Percentiles rank a stretch among this genome's conserved stretches.
Conservation (phyloP, 1,140 invertebrate genomes). For the Homarus americanus region DNA sequence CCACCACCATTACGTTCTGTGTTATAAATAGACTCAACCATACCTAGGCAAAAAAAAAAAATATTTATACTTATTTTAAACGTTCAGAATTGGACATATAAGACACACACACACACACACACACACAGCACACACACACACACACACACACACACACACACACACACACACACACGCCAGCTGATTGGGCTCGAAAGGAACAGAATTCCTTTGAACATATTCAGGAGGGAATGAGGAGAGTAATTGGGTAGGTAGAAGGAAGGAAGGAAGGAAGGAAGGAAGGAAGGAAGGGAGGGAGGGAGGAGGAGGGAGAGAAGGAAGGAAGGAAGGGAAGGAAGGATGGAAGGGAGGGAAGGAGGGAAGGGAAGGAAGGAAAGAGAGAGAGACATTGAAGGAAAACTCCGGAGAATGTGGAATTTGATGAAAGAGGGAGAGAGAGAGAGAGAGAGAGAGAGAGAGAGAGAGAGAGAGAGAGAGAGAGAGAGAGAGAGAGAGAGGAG, state of each 20-base stretch:
- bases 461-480: background rate
- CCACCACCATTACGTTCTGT: too few relatives aligned
- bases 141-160: background rate
- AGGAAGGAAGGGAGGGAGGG: background rate
- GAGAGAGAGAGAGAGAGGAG: background rate
- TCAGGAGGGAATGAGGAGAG: too few relatives aligned
- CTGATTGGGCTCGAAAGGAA: too few relatives aligned
- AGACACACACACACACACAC: constrained; percentile 12
- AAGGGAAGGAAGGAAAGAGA: background rate
- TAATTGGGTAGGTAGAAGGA: too few relatives aligned
- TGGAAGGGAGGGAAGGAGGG: background rate
- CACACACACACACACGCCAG: background rate
- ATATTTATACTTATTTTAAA: too few relatives aligned
- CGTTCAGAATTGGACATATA: too few relatives aligned
- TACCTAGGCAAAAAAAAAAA: too few relatives aligned
- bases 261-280: too few relatives aligned
- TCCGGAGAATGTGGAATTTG: background rate
- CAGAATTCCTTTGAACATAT: too few relatives aligned
- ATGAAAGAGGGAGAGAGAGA: background rate
- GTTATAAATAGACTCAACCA: too few relatives aligned
- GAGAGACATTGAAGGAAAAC: background rate
- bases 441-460: background rate
- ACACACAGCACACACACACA: background rate
- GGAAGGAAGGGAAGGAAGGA: background rate
- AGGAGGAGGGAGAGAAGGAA: background rate